Percentiles rank a stretch among this genome's conserved stretches.
Evolutionary conservation across 2,113 vertebrate species (phyloP).

Genomic region (Aleadryas rufinucha): DNA sequence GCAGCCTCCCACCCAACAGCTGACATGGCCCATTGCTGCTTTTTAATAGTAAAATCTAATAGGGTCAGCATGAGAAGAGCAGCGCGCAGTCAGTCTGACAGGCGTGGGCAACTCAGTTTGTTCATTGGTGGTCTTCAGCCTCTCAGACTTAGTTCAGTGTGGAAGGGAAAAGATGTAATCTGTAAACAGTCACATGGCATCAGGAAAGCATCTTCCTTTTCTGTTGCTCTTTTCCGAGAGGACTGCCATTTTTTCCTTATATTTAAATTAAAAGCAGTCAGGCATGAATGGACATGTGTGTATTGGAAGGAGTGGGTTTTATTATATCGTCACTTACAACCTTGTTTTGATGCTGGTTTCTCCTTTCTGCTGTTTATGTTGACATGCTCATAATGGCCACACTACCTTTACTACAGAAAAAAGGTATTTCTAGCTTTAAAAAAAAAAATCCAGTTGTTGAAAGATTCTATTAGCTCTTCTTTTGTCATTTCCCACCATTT

Average conservation of each 20-base stretch:
- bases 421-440: neutral
- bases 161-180: conserved; percentile 20
- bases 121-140: neutral
- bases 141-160: neutral
- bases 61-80: neutral
- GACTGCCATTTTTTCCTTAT: neutral
- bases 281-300: neutral
- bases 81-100: neutral
- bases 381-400: neutral
- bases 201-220: neutral
- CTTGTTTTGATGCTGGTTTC: neutral
- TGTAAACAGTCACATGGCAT: neutral
- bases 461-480: neutral
- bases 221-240: neutral
- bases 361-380: neutral
- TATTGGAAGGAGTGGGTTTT: neutral
- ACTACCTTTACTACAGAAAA: neutral
- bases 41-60: conserved; percentile 34
- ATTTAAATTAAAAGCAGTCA: conserved; percentile 19
- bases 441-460: neutral
- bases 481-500: neutral
- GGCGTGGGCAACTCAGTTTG: neutral
- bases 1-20: conserved; percentile 18
- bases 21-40: conserved; percentile 24
- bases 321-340: neutral